A percentile compares a stretch with the other conserved stretches of the same genome.
Conservation (phyloP, 2,797 vertebrate species). For the Helostoma temminkii region DNA sequence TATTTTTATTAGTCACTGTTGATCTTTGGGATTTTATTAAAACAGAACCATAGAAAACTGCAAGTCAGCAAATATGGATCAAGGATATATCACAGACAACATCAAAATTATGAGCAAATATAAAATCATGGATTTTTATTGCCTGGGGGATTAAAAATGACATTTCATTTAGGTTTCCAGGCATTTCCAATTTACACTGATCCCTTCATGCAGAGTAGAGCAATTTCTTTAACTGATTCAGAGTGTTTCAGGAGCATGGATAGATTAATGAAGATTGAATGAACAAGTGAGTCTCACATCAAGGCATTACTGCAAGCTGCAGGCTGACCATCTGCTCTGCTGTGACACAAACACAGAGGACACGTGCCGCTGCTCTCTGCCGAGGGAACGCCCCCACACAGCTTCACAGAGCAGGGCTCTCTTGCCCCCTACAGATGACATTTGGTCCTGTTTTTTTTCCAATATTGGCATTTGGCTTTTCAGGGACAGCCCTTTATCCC, state of each 20-base stretch:
- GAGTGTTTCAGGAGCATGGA: conserved; percentile 46
- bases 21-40: background rate
- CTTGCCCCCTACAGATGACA: conserved; percentile 63
- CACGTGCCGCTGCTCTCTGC: conserved; percentile 67
- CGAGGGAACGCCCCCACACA: conserved; percentile 67
- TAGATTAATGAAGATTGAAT: conserved; percentile 73
- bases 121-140: background rate
- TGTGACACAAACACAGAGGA: conserved; percentile 78
- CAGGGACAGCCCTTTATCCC: conserved; percentile 26
- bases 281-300: conserved; percentile 71
- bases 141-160: conserved; percentile 7
- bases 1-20: background rate
- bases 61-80: background rate
- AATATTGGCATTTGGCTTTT: conserved; percentile 32
- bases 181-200: conserved; percentile 22
- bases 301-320: conserved; percentile 72
- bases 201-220: conserved; percentile 7
- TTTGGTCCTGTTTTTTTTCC: conserved; percentile 26
- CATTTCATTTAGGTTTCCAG: conserved; percentile 5
- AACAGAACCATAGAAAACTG: background rate
- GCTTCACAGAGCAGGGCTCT: conserved; percentile 44
- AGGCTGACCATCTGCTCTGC: conserved; percentile 83
- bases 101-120: background rate
- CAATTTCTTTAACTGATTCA: conserved; percentile 40
- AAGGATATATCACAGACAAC: background rate